phyloP scores from a whole-genome alignment of 2,888 invertebrate species.

The Thyatira batis region DNA sequence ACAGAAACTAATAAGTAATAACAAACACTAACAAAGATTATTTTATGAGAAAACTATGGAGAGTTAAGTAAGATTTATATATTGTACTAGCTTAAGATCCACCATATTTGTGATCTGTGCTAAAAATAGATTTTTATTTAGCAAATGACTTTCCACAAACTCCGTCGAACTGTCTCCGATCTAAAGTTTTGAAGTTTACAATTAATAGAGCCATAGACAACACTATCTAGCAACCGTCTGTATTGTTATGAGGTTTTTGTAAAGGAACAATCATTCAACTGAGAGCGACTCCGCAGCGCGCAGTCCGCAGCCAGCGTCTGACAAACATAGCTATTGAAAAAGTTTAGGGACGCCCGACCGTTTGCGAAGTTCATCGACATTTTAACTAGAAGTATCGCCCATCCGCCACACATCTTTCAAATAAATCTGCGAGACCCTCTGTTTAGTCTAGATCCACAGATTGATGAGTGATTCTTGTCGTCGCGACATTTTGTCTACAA shows the following conservation, averaged over 20 bases:
- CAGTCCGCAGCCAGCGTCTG: slow-evolving; percentile 27
- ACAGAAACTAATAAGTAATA: too few species aligned
- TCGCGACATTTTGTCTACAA: slow-evolving; percentile 19
- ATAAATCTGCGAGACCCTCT: slow-evolving; percentile 51
- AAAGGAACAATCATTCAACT: slow-evolving; percentile 29
- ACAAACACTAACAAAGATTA: too few species aligned
- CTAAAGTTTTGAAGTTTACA: slow-evolving; percentile 9
- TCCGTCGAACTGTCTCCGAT: neutral
- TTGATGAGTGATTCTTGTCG: slow-evolving; percentile 39
- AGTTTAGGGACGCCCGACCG: slow-evolving; percentile 42
- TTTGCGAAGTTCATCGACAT: slow-evolving; percentile 62
- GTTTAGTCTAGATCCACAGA: slow-evolving; percentile 47
- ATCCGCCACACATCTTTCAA: slow-evolving; percentile 44
- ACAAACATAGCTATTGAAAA: slow-evolving; percentile 65
- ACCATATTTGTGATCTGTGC: too few species aligned
- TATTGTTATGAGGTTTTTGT: slow-evolving; percentile 28
- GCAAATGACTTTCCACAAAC: neutral
- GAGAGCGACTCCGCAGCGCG: slow-evolving; percentile 14
- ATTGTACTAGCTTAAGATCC: too few species aligned
- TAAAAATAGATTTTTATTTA: neutral
- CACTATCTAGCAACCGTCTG: slow-evolving; percentile 3
- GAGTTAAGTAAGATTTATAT: too few species aligned
- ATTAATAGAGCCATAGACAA: slow-evolving; percentile 19
- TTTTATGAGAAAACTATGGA: too few species aligned
- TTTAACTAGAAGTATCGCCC: slow-evolving; percentile 45